A percentile compares a stretch with the other conserved stretches of the same genome.
Conservation (phyloP, 2,888 invertebrate species). For the Ormia ochracea region DNA sequence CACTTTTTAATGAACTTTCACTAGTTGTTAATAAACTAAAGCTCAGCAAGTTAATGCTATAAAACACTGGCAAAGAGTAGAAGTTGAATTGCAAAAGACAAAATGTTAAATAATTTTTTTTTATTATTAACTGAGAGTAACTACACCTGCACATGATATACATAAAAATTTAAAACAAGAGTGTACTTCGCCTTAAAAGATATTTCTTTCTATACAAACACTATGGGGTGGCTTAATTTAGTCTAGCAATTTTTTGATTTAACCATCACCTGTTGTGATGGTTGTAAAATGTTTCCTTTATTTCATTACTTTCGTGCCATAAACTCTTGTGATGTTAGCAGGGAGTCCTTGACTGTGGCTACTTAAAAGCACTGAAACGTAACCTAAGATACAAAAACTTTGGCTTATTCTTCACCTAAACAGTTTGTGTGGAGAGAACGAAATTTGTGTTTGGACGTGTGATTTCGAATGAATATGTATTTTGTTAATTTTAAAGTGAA, state of each 20-base stretch:
- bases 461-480: no score
- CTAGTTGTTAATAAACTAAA: slow-evolving; percentile 30
- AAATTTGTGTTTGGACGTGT: no score
- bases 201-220: neutral
- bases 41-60: slow-evolving; percentile 10
- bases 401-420: no score
- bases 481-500: no score
- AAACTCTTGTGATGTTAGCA: slow-evolving; percentile 19
- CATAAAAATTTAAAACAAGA: neutral
- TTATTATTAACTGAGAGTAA: slow-evolving; percentile 53
- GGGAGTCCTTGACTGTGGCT: slow-evolving; percentile 11
- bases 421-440: no score
- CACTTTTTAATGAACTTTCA: slow-evolving; percentile 38
- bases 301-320: neutral
- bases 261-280: neutral
- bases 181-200: neutral
- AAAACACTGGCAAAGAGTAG: neutral
- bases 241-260: neutral
- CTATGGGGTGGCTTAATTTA: neutral
- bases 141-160: neutral
- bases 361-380: no score
- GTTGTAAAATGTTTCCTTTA: neutral
- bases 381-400: slow-evolving; percentile 10
- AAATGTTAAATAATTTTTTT: slow-evolving; percentile 49
- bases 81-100: neutral